Percentiles rank a stretch among this genome's conserved stretches.
Conservation (phyloP, 2,888 invertebrate genomes). For the Heptascelio sp. region DNA sequence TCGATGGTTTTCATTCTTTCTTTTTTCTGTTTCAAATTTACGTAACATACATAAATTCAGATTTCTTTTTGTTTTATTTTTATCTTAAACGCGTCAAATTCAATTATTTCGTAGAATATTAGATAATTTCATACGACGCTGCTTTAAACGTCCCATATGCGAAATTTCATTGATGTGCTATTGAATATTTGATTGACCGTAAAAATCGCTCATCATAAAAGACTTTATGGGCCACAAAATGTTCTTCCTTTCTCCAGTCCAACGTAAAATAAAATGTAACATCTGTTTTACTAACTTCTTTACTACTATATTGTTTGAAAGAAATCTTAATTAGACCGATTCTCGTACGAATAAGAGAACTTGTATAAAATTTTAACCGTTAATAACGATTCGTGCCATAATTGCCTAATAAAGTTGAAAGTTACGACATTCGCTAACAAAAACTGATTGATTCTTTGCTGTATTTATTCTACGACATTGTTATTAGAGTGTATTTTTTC, state of each 20-base stretch:
- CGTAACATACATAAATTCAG: too few species aligned
- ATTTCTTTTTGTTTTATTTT: too few species aligned
- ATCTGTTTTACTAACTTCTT: conserved; percentile 37
- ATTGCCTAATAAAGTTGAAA: conserved; percentile 7
- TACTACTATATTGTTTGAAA: conserved; percentile 14
- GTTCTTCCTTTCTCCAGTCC: neutral
- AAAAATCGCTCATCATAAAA: conserved; percentile 37
- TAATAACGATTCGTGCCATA: conserved; percentile 17
- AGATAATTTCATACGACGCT: neutral
- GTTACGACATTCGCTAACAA: neutral
- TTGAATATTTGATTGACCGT: conserved; percentile 23
- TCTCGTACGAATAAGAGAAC: conserved; percentile 6
- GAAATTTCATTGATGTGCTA: conserved; percentile 2
- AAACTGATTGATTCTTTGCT: neutral
- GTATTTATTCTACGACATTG: too few species aligned
- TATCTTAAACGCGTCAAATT: too few species aligned
- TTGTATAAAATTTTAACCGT: conserved; percentile 14
- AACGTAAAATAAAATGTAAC: conserved; percentile 14
- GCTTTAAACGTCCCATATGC: conserved; percentile 1
- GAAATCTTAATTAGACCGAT: conserved; percentile 40
- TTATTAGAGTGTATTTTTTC: too few species aligned
- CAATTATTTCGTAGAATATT: too few species aligned
- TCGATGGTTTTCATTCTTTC: too few species aligned
- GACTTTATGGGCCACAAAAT: conserved; percentile 21
- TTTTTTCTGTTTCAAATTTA: too few species aligned